A percentile compares a stretch with the other conserved stretches of the same genome.
Conservation (phyloP, 2,888 invertebrate genomes). For the Watsonalla binaria region DNA sequence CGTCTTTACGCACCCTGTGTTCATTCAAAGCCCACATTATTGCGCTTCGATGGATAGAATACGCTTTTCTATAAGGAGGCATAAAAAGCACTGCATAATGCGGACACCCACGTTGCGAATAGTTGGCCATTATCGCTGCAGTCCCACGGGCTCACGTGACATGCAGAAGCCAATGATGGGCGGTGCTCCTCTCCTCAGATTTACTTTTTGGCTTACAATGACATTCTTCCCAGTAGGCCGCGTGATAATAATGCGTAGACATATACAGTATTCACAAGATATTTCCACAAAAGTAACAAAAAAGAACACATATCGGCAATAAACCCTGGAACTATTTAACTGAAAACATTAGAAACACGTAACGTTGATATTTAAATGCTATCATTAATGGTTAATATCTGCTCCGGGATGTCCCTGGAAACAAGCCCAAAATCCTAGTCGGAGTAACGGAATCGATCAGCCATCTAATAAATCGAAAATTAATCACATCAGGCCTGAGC, state of each 20-base stretch:
- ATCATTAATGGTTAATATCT: no score
- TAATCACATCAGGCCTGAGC: no score
- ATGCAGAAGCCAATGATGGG: slow-evolving; percentile 62
- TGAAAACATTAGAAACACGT: no score
- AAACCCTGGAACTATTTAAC: no score
- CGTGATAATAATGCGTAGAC: slow-evolving; percentile 28
- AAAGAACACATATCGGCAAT: no score
- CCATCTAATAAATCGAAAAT: no score
- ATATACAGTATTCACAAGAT: background rate
- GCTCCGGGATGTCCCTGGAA: no score
- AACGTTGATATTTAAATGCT: no score
- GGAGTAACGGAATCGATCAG: no score
- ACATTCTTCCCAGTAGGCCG: slow-evolving; percentile 54
- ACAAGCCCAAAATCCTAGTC: no score
- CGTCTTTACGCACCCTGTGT: slow-evolving; percentile 49
- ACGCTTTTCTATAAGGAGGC: slow-evolving; percentile 35
- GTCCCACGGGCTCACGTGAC: slow-evolving; percentile 72
- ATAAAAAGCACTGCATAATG: slow-evolving; percentile 66
- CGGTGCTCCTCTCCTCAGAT: slow-evolving; percentile 46
- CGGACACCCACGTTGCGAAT: slow-evolving; percentile 73
- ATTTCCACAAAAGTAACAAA: no score
- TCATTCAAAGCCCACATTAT: slow-evolving; percentile 58
- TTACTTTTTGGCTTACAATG: slow-evolving; percentile 48
- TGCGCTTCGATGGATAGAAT: slow-evolving; percentile 52
- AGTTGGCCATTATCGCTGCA: slow-evolving; percentile 53